Conservation (phyloP, 2,113 vertebrate genomes). For the Riparia riparia region DNA sequence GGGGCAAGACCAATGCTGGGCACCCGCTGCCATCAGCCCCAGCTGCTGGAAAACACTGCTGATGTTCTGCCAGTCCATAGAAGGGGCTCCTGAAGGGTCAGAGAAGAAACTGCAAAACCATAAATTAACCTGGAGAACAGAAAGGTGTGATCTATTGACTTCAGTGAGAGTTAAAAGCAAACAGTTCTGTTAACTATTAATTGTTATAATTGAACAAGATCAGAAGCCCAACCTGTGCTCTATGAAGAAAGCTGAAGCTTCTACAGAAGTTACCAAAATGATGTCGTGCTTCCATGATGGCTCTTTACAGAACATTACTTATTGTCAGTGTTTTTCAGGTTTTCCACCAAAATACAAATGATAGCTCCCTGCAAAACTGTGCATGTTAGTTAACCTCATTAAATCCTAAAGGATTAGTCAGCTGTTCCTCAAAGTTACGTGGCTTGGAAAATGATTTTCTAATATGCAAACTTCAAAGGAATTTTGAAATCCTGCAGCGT, state of each 20-base stretch:
- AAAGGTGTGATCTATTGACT: not conserved
- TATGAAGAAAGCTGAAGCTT: not conserved
- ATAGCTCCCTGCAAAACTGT: not conserved
- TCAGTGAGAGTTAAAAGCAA: not conserved
- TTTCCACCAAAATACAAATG: slow-evolving; percentile 24
- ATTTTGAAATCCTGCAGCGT: slow-evolving; percentile 60
- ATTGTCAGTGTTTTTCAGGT: not conserved
- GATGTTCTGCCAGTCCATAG: not conserved
- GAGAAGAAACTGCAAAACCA: not conserved
- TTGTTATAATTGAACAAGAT: not conserved
- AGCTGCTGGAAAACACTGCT: not conserved
- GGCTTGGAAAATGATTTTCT: slow-evolving; percentile 74
- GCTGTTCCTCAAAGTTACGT: slow-evolving; percentile 41
- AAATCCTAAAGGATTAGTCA: slow-evolving; percentile 72
- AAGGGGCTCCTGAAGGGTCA: not conserved
- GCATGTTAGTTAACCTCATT: slow-evolving; percentile 56
- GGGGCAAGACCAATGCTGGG: not conserved
- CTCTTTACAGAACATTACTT: not conserved
- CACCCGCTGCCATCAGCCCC: rapidly evolving
- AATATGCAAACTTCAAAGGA: slow-evolving; percentile 75
- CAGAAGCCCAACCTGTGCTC: not conserved
- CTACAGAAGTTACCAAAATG: not conserved
- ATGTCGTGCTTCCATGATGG: not conserved
- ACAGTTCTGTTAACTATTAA: not conserved
- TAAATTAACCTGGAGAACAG: not conserved